A percentile compares a stretch with the other conserved stretches of the same genome.
Conservation (phyloP, 2,113 vertebrate genomes). For the Ceyx cyanopectus region DNA sequence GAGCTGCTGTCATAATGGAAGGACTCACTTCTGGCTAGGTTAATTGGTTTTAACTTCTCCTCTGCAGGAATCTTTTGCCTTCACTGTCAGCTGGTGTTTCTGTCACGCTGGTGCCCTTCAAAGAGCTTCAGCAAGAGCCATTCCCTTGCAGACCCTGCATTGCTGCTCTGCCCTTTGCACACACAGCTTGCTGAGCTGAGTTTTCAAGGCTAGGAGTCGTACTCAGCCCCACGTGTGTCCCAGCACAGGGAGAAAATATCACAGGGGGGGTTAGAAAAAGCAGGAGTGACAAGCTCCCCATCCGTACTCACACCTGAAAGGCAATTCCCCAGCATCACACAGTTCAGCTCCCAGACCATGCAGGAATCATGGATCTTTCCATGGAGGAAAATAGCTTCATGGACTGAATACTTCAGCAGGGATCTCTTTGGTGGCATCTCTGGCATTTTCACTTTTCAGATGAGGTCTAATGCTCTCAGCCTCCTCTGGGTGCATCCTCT, state of each 20-base stretch:
- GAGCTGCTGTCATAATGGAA: conserved; percentile 10
- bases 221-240: not conserved
- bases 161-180: not conserved
- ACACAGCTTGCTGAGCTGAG: not conserved
- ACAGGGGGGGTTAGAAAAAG: not conserved
- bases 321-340: not conserved
- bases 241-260: not conserved
- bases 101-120: not conserved
- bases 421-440: not conserved
- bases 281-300: not conserved
- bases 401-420: not conserved
- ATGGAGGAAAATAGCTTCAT: not conserved
- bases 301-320: not conserved
- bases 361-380: not conserved
- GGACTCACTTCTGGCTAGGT: not conserved
- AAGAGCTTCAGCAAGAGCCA: not conserved
- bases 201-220: not conserved
- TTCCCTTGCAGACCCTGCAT: not conserved
- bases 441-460: not conserved
- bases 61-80: not conserved
- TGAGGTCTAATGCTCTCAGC: not conserved
- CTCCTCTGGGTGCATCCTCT: not conserved
- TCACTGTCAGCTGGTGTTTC: not conserved
- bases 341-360: not conserved
- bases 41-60: not conserved